Evolutionary conservation across 2,797 vertebrate genomes (phyloP), one percentile per base, ranked within the genome.

Genomic region (Thripadectes ignobilis): DNA sequence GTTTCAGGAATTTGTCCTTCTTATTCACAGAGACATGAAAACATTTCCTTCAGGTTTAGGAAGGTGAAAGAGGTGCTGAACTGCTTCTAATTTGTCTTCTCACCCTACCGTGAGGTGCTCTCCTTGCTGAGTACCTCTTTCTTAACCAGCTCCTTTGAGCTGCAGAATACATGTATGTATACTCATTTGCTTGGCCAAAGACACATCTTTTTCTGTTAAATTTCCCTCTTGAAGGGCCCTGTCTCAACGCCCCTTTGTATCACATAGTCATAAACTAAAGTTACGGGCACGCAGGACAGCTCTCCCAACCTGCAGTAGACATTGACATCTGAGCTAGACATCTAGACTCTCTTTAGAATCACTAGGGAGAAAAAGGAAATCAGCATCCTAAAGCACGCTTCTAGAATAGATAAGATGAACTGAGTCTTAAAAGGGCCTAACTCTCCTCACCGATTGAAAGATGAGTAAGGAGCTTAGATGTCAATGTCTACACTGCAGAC

Each of bases 261-360:
- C 41, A 65, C 1, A 2, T 26, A 63, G 58, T 14, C 15, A 73
- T 73, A 72, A 79, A 48, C 36, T 74, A 65, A 41, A 93, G 54
- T 83, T 81, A 93, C 7, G 0, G 36, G 21, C 30, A 26, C 0
- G 2, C 34, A 86, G 63, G 41, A 79, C 74, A 93, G 32, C 9
- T 63, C 66, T 90, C 59, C 87, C 55, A 39, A 84, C 26, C 54
- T 66, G 20, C 1, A 89, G 45, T 7, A 89, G 81, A 49, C 68
- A 38, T 0, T 32, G 65, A 81, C 82, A 92, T 94, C 79, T 86
- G 29, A 93, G 73, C 58, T 86, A 95, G 93, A 90, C 85, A 95
- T 88, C 83, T 94, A 72, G 89, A 77, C 76, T 88, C 67, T 71
- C 62, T 59, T 67, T 49, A 49, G 88, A 93, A 93, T 90, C 69